Percentiles rank a stretch among this genome's conserved stretches.
phyloP scores from a whole-genome alignment of 2,113 vertebrate species.

The Stercorarius parasiticus region DNA sequence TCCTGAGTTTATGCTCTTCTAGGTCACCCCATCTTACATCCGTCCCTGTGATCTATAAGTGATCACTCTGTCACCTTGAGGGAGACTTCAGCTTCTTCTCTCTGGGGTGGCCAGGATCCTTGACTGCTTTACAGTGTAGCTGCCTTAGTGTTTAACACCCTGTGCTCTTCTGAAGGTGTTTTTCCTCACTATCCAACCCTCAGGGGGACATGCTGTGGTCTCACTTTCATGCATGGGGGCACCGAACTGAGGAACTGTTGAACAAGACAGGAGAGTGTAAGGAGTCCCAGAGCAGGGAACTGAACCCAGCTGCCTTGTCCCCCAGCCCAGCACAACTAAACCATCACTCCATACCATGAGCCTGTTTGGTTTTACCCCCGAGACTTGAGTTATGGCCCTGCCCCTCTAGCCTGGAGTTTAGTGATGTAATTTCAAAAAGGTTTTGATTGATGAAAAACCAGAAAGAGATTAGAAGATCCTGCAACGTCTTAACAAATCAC shows the following conservation, averaged over 20 bases:
- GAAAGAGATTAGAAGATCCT: neutral
- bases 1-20: neutral
- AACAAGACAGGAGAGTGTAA: neutral
- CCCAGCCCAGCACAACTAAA: neutral
- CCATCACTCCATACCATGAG: neutral
- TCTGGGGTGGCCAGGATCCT: neutral
- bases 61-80: neutral
- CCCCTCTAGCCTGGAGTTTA: neutral
- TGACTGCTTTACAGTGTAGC: neutral
- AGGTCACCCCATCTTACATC: neutral
- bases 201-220: neutral
- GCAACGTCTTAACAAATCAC: neutral
- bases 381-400: neutral
- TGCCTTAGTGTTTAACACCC: neutral
- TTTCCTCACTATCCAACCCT: neutral
- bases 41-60: neutral
- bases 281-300: neutral
- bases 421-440: neutral
- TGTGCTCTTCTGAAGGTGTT: neutral
- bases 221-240: neutral
- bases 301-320: neutral
- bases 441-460: slow-evolving; percentile 2
- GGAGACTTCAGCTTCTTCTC: neutral
- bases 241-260: neutral
- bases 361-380: neutral